phyloP scores from a whole-genome alignment of 2,797 vertebrate genomes.

The Mionectes olivaceus region DNA sequence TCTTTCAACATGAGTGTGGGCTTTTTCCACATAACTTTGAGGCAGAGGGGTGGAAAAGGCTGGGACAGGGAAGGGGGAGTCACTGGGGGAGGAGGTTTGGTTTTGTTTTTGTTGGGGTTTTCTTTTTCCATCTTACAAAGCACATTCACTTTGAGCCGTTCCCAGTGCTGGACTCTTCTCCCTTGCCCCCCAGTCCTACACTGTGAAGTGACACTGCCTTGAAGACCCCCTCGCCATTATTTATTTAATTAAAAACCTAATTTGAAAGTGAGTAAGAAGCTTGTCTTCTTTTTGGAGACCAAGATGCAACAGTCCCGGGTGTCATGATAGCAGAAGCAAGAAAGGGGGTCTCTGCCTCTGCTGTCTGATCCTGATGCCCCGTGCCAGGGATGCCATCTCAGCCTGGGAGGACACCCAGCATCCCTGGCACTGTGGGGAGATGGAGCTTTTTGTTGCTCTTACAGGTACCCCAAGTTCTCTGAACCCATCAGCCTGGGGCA shows the following conservation, averaged over 20 bases:
- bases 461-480: not conserved
- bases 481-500: not conserved
- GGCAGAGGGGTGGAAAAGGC: constrained; percentile 29
- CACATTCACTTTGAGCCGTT: constrained; percentile 48
- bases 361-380: not conserved
- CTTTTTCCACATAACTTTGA: not conserved
- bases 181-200: constrained; percentile 62
- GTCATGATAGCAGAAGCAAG: rapidly evolving
- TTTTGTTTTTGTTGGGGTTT: not conserved
- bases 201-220: constrained; percentile 83
- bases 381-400: not conserved
- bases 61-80: not conserved
- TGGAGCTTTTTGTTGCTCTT: not conserved
- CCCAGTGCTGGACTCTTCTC: constrained; percentile 3
- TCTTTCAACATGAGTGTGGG: not conserved
- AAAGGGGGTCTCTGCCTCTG: not conserved
- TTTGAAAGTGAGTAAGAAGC: constrained; percentile 52
- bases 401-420: not conserved
- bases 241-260: constrained; percentile 82
- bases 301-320: rapidly evolving
- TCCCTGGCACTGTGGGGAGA: too few relatives aligned
- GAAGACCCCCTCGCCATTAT: constrained; percentile 71
- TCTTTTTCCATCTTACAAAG: constrained; percentile 46
- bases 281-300: not conserved
- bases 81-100: not conserved